A percentile compares a stretch with the other conserved stretches of the same genome.
These are phyloP conservation scores for Eretmocerus hayati DNA, from an alignment of 2,888 invertebrate genomes.

Conservation along the genomic window DNA sequence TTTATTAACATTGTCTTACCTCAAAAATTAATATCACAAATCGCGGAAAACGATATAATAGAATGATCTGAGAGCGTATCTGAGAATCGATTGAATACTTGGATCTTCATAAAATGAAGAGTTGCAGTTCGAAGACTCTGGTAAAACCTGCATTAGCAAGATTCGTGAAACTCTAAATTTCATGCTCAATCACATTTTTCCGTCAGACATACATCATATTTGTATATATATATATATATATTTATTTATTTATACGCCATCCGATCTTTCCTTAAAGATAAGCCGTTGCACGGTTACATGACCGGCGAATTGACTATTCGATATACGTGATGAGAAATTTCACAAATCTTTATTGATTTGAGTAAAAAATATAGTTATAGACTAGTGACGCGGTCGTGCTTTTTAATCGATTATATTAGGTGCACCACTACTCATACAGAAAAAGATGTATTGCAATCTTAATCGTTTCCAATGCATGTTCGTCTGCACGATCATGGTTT, in stretches of 20 bases:
- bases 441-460: too few species aligned
- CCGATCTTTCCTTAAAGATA: constrained; percentile 29
- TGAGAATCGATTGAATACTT: constrained; percentile 37
- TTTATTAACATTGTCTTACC: constrained; percentile 14
- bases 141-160: too few species aligned
- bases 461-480: too few species aligned
- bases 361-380: constrained; percentile 29
- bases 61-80: too few species aligned
- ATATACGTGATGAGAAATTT: constrained; percentile 42
- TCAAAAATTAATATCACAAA: constrained; percentile 33
- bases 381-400: constrained; percentile 12
- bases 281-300: constrained; percentile 34
- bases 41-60: constrained; percentile 33
- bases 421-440: too few species aligned
- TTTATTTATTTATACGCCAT: constrained; percentile 27
- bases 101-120: constrained; percentile 29
- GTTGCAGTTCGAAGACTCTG: too few species aligned
- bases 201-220: too few species aligned
- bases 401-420: background rate
- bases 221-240: constrained; percentile 29
- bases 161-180: too few species aligned
- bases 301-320: constrained; percentile 45
- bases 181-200: too few species aligned
- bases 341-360: constrained; percentile 43
- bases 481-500: too few species aligned